phyloP scores from a whole-genome alignment of 2,797 vertebrate species.

The Chiroxiphia lanceolata region DNA sequence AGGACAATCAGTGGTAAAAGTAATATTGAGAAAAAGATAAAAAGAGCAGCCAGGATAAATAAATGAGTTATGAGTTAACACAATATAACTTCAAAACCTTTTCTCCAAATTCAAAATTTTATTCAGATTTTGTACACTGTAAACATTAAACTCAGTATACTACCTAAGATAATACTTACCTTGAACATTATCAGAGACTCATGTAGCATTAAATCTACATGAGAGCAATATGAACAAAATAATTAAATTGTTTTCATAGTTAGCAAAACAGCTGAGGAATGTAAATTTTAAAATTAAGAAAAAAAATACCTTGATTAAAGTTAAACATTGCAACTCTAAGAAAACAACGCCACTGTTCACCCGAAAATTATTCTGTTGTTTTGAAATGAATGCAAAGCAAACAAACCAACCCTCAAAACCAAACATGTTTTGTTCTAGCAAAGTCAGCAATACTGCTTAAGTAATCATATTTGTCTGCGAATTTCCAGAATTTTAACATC shows the following conservation, averaged over 20 bases:
- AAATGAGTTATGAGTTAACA: not conserved
- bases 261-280: not conserved
- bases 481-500: not conserved
- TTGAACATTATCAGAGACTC: not conserved
- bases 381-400: not conserved
- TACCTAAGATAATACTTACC: not conserved
- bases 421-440: not conserved
- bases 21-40: not conserved
- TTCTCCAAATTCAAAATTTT: not conserved
- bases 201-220: not conserved
- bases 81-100: not conserved
- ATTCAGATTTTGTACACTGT: not conserved
- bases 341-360: not conserved
- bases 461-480: not conserved
- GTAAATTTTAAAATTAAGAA: not conserved
- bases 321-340: not conserved
- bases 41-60: not conserved
- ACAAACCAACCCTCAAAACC: not conserved
- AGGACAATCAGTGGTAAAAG: not conserved
- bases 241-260: not conserved
- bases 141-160: not conserved
- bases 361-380: not conserved
- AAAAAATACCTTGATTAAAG: not conserved
- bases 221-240: not conserved
- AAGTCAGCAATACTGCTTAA: not conserved